Evolutionary conservation across 2,888 invertebrate species (phyloP), one percentile per base, ranked within the genome.

Genomic region (Chironomus tentans): DNA sequence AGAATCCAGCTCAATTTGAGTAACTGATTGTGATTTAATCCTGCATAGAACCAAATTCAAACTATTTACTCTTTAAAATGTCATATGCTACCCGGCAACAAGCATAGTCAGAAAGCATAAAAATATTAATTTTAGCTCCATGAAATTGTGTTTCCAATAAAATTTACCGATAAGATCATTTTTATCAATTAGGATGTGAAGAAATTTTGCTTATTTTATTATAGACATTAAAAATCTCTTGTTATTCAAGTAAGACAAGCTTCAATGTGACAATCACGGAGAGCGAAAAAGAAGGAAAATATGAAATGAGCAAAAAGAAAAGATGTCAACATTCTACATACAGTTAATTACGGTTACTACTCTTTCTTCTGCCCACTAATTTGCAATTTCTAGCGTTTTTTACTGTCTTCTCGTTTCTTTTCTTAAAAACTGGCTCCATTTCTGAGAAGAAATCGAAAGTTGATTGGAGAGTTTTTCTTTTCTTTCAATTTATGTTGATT

Each of bases 301-400:
- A 38, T 38, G 38, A 38, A 38, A 38, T 38, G 10, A 38, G 38
- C 38, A 38, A 38, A 68, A 15, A 28, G 21, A 68, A 68, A 68
- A 72, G 72, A 62, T 72, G 72, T 72, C 72, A 72, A 72, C 72
- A 62, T 65, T 24, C 56, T 56, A 56, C 56, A 56, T 56, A 56
- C 56, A 56, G 56, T 56, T 56, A 56, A 56, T 56, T 65, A 65
- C 65, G 24, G 65, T 65, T 24, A 65, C 13, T 21, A 24, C 18
- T 65, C 38, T 38, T 38, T 38, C 38, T 65, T 21, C 65, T 65
- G 65, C 65, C 65, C 65, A 65, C 65, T 13, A 65, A 65, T 65
- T 65, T 65, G 65, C 65, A 65, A 65, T 65, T 13, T 65, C 65
- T 65, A 65, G 56, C 56, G 56, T 18, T 56, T 56, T 65, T 21